Evolutionary conservation across 2,113 vertebrate species (phyloP).

Genomic region (Alces alces): DNA sequence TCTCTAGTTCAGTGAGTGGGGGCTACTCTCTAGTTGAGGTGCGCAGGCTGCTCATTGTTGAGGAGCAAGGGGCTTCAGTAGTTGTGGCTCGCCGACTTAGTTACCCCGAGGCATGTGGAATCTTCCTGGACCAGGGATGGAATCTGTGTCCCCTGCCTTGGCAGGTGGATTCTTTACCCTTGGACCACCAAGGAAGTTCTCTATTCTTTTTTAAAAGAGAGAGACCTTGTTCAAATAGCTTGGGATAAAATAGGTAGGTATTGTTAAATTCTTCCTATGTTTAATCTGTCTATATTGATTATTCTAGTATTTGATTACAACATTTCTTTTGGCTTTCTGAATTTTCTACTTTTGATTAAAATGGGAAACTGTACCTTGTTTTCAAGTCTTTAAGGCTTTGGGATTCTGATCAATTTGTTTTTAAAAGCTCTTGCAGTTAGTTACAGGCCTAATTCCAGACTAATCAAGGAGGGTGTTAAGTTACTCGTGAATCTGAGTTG

Average conservation of each 20-base stretch:
- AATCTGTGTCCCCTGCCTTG: not conserved
- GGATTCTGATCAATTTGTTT: slow-evolving; percentile 19
- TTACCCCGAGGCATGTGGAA: not conserved
- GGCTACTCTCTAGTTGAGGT: not conserved
- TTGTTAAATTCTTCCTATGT: not conserved
- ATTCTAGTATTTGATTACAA: not conserved
- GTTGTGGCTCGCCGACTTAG: not conserved
- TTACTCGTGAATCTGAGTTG: not conserved
- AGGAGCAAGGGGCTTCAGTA: not conserved
- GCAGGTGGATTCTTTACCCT: not conserved
- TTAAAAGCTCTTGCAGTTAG: not conserved
- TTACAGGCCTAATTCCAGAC: slow-evolving; percentile 6
- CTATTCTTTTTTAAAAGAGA: not conserved
- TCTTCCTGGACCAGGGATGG: not conserved
- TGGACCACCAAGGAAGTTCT: not conserved
- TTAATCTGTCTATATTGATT: not conserved
- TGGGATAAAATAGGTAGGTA: slow-evolving; percentile 27
- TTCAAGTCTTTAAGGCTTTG: not conserved
- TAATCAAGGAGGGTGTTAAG: not conserved
- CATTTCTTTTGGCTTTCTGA: not conserved
- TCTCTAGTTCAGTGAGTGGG: not conserved
- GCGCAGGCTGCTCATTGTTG: not conserved
- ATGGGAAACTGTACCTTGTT: not conserved
- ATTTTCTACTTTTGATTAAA: slow-evolving; percentile 36
- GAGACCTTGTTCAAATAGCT: not conserved